Evolutionary conservation across 2,797 vertebrate genomes (phyloP).

Genomic region (Rhinichthys osculus): DNA sequence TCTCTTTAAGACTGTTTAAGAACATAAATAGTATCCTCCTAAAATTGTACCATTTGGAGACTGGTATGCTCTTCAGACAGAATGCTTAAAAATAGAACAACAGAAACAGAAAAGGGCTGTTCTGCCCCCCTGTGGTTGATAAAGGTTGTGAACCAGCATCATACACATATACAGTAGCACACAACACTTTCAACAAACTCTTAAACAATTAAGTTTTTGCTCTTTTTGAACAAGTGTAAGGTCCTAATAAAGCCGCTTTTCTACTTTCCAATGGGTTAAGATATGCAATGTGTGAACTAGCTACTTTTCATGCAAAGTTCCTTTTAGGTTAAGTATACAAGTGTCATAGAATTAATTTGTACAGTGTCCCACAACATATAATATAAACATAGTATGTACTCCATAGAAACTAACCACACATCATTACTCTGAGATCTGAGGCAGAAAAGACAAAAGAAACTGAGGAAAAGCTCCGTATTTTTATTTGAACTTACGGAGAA

Average conservation of each 20-base stretch:
- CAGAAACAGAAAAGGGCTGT: slow-evolving; percentile 23
- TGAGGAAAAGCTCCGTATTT: slow-evolving; percentile 59
- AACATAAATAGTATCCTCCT: background rate
- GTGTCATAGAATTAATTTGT: background rate
- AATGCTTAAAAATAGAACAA: background rate
- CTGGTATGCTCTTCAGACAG: background rate
- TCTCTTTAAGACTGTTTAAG: background rate
- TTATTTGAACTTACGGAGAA: slow-evolving; percentile 77
- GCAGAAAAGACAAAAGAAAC: background rate
- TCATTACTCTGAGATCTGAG: background rate
- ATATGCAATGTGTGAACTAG: background rate
- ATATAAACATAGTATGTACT: background rate
- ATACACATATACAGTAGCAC: background rate
- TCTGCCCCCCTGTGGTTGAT: slow-evolving; percentile 51
- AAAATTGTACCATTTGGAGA: background rate
- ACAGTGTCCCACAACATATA: background rate
- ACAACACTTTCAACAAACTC: background rate
- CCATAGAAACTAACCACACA: background rate
- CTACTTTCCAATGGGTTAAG: background rate
- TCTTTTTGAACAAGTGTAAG: background rate
- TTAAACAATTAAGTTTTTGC: background rate
- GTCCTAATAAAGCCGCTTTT: background rate
- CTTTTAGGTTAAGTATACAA: background rate
- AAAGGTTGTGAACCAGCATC: background rate
- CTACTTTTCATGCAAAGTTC: background rate